A percentile compares a stretch with the other conserved stretches of the same genome.
These are phyloP conservation scores for Drosophila mettleri DNA, from an alignment of 2,888 invertebrate species.

Conservation along the genomic window DNA sequence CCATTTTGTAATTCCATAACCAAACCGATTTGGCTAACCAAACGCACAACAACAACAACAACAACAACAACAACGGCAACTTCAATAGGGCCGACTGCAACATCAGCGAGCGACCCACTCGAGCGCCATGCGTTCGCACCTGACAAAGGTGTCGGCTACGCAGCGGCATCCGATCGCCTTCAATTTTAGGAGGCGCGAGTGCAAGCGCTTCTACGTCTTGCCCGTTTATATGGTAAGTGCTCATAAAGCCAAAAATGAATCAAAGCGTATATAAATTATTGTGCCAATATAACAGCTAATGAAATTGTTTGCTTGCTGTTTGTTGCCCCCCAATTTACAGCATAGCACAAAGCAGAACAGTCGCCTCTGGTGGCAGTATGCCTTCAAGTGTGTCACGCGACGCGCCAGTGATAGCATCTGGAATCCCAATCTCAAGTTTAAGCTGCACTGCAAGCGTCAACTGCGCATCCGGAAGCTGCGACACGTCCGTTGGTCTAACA, in stretches of 20 bases:
- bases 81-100: conserved; percentile 67
- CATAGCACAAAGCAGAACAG: conserved; percentile 71
- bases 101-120: conserved; percentile 78
- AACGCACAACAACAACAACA: conserved; percentile 31
- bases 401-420: conserved; percentile 43
- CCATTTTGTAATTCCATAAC: conserved; percentile 52
- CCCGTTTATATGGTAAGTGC: conserved; percentile 75
- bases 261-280: conserved; percentile 26
- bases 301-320: neutral
- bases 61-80: conserved; percentile 6
- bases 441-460: conserved; percentile 68
- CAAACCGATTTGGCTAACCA: conserved; percentile 31
- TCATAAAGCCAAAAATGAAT: conserved; percentile 38
- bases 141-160: conserved; percentile 72
- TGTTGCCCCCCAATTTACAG: conserved; percentile 34
- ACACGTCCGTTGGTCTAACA: conserved; percentile 54
- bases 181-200: conserved; percentile 73
- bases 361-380: conserved; percentile 76
- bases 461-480: conserved; percentile 64
- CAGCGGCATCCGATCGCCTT: conserved; percentile 73
- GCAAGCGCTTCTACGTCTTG: conserved; percentile 75
- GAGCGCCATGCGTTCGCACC: conserved; percentile 79
- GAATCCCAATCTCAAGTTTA: conserved; percentile 71
- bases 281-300: conserved; percentile 30
- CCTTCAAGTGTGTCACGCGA: conserved; percentile 70